Evolutionary conservation across 2,113 vertebrate species (phyloP).

Genomic region (Rhinopomastus cyanomelas): DNA sequence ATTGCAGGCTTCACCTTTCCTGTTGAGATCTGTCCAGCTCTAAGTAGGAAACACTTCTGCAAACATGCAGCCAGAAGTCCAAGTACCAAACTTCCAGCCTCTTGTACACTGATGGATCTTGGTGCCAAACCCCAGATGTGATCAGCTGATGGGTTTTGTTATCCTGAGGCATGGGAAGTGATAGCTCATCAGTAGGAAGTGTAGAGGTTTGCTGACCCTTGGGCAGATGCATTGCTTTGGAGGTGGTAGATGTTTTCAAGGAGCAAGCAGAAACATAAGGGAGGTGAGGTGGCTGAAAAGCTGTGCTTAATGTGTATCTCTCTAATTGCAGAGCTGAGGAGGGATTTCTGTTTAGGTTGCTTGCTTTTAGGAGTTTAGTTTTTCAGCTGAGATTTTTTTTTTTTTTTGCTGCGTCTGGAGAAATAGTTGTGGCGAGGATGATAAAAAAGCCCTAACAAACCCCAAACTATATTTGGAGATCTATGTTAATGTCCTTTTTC

Average conservation of each 20-base stretch:
- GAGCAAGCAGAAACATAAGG: neutral
- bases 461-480: neutral
- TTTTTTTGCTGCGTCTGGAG: neutral
- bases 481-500: neutral
- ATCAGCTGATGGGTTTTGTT: neutral
- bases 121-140: neutral
- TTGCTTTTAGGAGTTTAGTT: neutral
- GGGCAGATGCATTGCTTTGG: neutral
- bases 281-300: neutral
- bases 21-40: neutral
- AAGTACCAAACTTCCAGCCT: neutral
- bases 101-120: neutral
- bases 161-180: neutral
- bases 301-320: neutral
- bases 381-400: neutral
- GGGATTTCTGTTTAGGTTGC: neutral
- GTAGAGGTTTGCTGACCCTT: neutral
- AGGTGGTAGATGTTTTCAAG: neutral
- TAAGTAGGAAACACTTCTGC: neutral
- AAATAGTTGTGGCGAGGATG: neutral
- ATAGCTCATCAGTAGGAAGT: accelerated
- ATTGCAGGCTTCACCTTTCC: neutral
- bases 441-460: neutral
- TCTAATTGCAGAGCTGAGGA: neutral
- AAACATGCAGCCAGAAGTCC: neutral